Base-by-base conservation (phyloP, 2,888 invertebrate species). In the Muschampia plurimacula region DNA sequence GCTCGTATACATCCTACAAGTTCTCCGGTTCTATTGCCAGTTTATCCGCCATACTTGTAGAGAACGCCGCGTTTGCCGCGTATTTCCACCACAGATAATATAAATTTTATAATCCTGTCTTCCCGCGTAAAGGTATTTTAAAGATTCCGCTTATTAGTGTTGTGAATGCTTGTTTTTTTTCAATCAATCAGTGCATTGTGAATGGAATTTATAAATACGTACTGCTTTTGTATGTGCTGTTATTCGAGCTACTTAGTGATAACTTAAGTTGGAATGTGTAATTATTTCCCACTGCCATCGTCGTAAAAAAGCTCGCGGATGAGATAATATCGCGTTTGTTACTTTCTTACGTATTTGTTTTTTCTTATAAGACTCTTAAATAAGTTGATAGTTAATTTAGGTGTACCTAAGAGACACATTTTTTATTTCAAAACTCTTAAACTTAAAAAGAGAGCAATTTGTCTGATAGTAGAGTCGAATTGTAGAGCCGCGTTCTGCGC, bases 111-210 rank as follows among this genome's bases (percentile, higher is more conserved):
- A 72, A 82, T 84, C 84, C 84, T 83, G 83, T 83, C 74, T 82
- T 89, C 85, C 87, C 89, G 87, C 85, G 86, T 75, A 81, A 86
- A 91, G 89, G 88, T 89, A 90, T 86, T 77, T 77, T 79, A 69
- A 22, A 73, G 75, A 70, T 73, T 75, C 79, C 69, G 67, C 63
- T 77, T 72, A 1, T 62, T 75, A 76, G 74, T 79, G 75, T 74
- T 77, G 75, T 70, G 74, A 75, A 77, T 78, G 55, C 74, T 78
- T 69, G 70, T 76, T 74, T 77, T 70, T 65, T 73, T 22, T 69
- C 68, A 15, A 15, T 15, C 6, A 15, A 15, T 15, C 4, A 39
- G 69, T 69, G 69, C 32, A 57, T 15, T 9, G 28, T n/a, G 28
- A 57, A 32, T 63, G 28, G 13, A 8, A 69, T 49, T 68, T 60